Percentiles rank a stretch among this genome's conserved stretches.
These are phyloP conservation scores for Calypte anna DNA, from an alignment of 2,113 vertebrate species.

Conservation along the genomic window DNA sequence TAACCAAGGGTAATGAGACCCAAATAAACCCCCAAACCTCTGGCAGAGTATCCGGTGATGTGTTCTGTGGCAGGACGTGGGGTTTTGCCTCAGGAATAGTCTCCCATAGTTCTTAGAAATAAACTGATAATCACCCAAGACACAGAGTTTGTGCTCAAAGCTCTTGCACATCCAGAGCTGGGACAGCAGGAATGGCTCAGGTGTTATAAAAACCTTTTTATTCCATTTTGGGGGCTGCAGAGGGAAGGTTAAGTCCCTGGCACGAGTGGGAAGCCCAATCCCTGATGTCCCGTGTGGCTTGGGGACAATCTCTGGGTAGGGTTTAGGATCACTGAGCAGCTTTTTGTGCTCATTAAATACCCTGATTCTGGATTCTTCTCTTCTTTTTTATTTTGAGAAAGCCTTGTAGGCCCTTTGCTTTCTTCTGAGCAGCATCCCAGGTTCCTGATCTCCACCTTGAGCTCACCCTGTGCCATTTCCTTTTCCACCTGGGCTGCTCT, in stretches of 20 bases:
- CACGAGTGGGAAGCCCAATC: neutral
- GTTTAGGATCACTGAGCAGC: neutral
- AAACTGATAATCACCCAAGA: neutral
- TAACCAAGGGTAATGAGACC: neutral
- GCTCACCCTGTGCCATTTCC: fast-evolving
- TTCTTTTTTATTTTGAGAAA: neutral
- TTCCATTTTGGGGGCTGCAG: neutral
- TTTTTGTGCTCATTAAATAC: neutral
- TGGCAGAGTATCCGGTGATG: neutral
- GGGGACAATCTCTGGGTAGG: neutral
- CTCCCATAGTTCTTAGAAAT: neutral
- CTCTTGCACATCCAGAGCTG: neutral
- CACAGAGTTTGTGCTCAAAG: fast-evolving
- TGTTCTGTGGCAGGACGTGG: neutral
- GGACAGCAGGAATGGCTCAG: neutral
- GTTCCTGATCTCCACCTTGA: neutral
- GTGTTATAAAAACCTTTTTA: neutral
- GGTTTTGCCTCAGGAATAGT: neutral
- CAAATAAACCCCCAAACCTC: neutral
- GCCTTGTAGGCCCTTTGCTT: neutral
- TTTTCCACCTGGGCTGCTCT: neutral
- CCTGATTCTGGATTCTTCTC: neutral
- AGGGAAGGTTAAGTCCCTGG: neutral
- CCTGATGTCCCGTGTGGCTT: neutral
- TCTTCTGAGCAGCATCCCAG: neutral